Evolutionary conservation across 64 coral and sea anemone genomes (phyloP).

Genomic region (Actinia equina): DNA sequence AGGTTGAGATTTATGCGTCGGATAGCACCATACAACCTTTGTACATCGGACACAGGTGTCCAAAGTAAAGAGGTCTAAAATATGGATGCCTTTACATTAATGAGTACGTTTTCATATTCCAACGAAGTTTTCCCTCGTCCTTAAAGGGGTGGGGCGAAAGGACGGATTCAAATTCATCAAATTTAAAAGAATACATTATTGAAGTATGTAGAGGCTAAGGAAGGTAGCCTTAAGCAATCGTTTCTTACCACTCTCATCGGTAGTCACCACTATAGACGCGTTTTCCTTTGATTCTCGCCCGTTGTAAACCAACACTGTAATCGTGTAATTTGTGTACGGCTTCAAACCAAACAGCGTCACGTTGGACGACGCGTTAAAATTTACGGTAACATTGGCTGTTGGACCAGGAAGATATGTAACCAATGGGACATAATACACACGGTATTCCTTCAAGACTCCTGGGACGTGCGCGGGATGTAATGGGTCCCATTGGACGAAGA

Average conservation of each 20-base stretch:
- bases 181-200: no score
- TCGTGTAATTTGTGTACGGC: not conserved
- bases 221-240: no score
- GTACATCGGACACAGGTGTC: no score
- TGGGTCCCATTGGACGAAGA: slow-evolving; percentile 18
- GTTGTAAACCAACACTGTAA: not conserved
- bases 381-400: slow-evolving; percentile 26
- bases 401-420: not conserved
- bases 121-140: no score
- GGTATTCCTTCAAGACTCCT: slow-evolving; percentile 44
- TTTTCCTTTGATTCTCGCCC: not conserved
- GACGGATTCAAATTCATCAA: no score
- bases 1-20: no score
- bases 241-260: slow-evolving; percentile 7
- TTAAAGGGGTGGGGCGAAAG: no score
- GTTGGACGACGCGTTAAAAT: slow-evolving; percentile 21
- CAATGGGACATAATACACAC: slow-evolving; percentile 38
- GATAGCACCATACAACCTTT: no score
- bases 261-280: not conserved
- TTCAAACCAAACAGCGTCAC: not conserved
- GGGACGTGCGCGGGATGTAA: slow-evolving; percentile 1
- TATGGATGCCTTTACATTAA: no score
- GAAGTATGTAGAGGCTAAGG: no score
- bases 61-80: no score
- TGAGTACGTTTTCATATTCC: no score